phyloP scores from a whole-genome alignment of 2,888 invertebrate species.

The Cataglyphis livida region DNA sequence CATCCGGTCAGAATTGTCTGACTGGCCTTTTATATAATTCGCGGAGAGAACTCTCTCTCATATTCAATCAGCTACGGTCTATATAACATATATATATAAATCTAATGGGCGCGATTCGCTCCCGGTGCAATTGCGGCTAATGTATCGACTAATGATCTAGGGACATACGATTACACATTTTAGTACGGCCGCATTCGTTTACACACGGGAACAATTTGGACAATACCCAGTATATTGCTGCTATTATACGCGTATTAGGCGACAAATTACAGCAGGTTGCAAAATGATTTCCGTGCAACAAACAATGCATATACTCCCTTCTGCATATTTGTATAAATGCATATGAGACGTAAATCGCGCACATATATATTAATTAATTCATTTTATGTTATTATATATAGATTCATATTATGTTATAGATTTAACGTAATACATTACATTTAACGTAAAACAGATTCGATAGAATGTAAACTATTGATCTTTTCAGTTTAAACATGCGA shows the following conservation, averaged over 20 bases:
- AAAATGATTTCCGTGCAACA: conserved; percentile 40
- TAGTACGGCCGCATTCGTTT: conserved; percentile 31
- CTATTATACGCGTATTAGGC: conserved; percentile 44
- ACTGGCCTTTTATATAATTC: conserved; percentile 50
- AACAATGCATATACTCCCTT: conserved; percentile 14
- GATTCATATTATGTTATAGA: conserved; percentile 10
- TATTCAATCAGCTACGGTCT: conserved; percentile 52
- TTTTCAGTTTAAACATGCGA: not conserved
- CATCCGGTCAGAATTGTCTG: conserved; percentile 57
- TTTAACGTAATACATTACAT: conserved; percentile 15
- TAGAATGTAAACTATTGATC: not conserved
- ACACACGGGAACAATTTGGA: conserved; percentile 53
- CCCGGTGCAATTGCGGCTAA: conserved; percentile 36
- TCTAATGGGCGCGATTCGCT: conserved; percentile 20
- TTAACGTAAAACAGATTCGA: not conserved
- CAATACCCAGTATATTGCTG: conserved; percentile 34
- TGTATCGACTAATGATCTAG: conserved; percentile 47
- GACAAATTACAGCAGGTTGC: conserved; percentile 41
- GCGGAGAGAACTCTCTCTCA: conserved; percentile 19
- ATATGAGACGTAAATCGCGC: not conserved
- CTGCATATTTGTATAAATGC: conserved; percentile 5
- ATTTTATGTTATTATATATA: conserved; percentile 21
- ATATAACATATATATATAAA: conserved; percentile 3
- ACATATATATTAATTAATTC: conserved; percentile 28
- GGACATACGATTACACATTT: conserved; percentile 31